Evolutionary conservation across 2,888 invertebrate genomes (phyloP).

Genomic region (Acrobasis repandana): DNA sequence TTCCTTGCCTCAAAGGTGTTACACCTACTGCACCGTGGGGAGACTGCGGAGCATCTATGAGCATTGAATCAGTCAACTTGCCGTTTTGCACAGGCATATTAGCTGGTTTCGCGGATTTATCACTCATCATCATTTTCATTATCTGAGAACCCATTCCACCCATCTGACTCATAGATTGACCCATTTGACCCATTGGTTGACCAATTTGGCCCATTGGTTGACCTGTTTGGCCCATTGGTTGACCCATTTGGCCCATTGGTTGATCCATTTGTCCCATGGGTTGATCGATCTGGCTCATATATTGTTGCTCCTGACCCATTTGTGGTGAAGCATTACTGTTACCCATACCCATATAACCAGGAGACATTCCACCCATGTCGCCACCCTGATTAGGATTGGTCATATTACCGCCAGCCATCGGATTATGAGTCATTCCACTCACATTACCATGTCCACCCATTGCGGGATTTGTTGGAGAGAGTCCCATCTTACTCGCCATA

Average conservation of each 20-base stretch:
- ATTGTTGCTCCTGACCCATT: slow-evolving; percentile 5
- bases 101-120: slow-evolving; percentile 33
- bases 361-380: slow-evolving; percentile 2
- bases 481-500: slow-evolving; percentile 55
- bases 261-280: slow-evolving; percentile 31
- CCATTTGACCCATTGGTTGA: slow-evolving; percentile 27
- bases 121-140: slow-evolving; percentile 58
- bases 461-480: slow-evolving; percentile 34
- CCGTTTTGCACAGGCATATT: slow-evolving; percentile 30
- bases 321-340: slow-evolving; percentile 27
- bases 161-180: slow-evolving; percentile 31
- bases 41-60: slow-evolving; percentile 45
- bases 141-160: slow-evolving; percentile 65
- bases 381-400: slow-evolving; percentile 19
- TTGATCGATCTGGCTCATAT: slow-evolving; percentile 28
- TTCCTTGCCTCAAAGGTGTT: slow-evolving; percentile 32
- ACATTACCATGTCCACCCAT: slow-evolving; percentile 24
- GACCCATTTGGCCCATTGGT: slow-evolving; percentile 27
- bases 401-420: slow-evolving; percentile 19
- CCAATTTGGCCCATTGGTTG: slow-evolving; percentile 27
- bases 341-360: slow-evolving; percentile 26
- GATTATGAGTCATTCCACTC: slow-evolving; percentile 25
- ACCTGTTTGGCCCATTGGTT: slow-evolving; percentile 25
- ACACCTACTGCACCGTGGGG: slow-evolving; percentile 42
- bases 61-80: slow-evolving; percentile 34